Base-by-base conservation (phyloP, 2,888 invertebrate genomes). In the Cristatella mucedo region DNA sequence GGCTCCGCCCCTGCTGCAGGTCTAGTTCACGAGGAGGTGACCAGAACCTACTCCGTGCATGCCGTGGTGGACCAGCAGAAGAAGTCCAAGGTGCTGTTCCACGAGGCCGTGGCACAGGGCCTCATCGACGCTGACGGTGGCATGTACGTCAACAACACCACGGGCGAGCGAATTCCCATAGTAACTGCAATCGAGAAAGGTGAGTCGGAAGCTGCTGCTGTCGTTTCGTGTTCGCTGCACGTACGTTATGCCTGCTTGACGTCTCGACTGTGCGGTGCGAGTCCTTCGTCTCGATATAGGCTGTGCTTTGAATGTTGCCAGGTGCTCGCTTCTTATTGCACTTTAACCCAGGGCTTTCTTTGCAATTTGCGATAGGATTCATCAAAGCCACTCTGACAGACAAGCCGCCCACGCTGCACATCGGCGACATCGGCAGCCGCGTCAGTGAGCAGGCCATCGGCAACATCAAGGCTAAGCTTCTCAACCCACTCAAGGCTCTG, bases 101-200 rank as follows among this genome's bases (percentile, higher is more conserved):
- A 38, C 5, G 50, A 50, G 30, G 52, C 49, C 9, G 45, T 52
- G 18, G 30, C 31, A 13, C 38, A 41, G n/a, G 50, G 50, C 2
- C 42, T 52, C n/a, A 44, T 52, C n/a, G 49, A 51, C 19, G 29
- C 33, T 2, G 44, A 46, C 9, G 48, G 47, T 11, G 52, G 47
- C 13, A 41, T 41, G 21, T 52, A 49, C 41, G 34, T 52, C 30
- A 41, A 51, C 38, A 51, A 48, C 26, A 34, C 42, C 11, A 51
- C 48, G 1, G 42, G 44, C 1, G 43, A 48, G 29, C 33, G 32
- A n/a, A 31, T 47, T 15, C 46, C 46, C 29, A 46, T 49, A 4
- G 42, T 37, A 2, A 49, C 48, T 22, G 52, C 52, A 33, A 49
- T 52, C 16, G 30, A 34, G 19, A 38, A 44, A 15, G 52, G 52